A percentile compares a stretch with the other conserved stretches of the same genome.
phyloP scores from a whole-genome alignment of 2,888 invertebrate genomes.

The Scaptomyza caliginosa region DNA sequence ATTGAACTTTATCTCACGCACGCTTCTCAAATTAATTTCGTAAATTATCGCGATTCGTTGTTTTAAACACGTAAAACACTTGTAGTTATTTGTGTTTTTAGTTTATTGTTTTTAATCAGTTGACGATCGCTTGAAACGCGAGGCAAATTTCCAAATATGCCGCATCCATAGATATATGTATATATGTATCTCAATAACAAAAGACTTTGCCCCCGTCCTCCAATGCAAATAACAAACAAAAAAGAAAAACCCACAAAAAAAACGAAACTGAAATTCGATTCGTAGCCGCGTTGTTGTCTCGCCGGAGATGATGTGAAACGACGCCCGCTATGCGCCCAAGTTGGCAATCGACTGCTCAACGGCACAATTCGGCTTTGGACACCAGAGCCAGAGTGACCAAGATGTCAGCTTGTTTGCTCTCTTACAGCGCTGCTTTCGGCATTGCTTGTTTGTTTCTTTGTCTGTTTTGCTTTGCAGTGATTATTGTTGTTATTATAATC shows the following conservation, averaged over 20 bases:
- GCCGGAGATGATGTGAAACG: conserved; percentile 36
- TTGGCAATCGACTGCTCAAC: conserved; percentile 60
- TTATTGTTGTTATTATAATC: conserved; percentile 35
- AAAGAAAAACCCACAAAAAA: conserved; percentile 28
- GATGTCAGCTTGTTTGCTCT: conserved; percentile 22
- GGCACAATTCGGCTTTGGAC: conserved; percentile 9
- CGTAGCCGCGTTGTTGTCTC: conserved; percentile 18
- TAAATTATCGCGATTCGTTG: conserved; percentile 28
- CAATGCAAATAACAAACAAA: conserved; percentile 13
- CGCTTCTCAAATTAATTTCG: conserved; percentile 28
- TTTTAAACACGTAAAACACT: conserved; percentile 33
- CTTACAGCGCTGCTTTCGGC: conserved; percentile 11
- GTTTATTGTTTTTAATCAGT: neutral
- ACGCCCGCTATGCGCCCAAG: conserved; percentile 73
- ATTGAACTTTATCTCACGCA: conserved; percentile 60
- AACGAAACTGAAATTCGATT: conserved; percentile 27
- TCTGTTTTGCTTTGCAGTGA: conserved; percentile 33
- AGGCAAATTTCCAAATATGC: conserved; percentile 63
- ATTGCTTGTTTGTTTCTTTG: conserved; percentile 12
- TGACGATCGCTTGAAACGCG: conserved; percentile 17
- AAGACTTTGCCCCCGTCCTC: conserved; percentile 28
- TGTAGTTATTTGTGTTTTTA: conserved; percentile 7
- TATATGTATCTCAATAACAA: conserved; percentile 29
- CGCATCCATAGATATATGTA: conserved; percentile 32
- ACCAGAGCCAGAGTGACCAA: conserved; percentile 36